These are phyloP conservation scores for Toxotes jaculatrix DNA, from an alignment of 2,113 vertebrate genomes.

Conservation along the genomic window DNA sequence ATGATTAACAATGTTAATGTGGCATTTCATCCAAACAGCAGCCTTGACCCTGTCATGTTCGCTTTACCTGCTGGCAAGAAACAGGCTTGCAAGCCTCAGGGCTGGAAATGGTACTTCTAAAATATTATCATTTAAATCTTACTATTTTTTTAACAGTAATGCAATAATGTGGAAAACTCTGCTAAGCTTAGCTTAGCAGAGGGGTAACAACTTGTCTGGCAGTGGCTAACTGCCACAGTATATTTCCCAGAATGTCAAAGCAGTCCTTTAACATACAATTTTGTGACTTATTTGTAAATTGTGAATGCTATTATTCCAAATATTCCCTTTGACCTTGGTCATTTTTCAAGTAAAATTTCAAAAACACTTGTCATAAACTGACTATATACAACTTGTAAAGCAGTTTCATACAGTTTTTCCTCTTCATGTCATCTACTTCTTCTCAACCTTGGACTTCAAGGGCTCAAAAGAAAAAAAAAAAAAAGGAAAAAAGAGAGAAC, in stretches of 20 bases:
- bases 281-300: not conserved
- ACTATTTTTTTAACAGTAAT: slow-evolving; percentile 5
- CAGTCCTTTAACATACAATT: not conserved
- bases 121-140: not conserved
- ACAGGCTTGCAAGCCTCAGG: not conserved
- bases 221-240: no score
- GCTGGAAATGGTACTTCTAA: not conserved
- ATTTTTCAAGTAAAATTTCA: not conserved
- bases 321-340: not conserved
- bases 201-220: not conserved
- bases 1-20: slow-evolving; percentile 56
- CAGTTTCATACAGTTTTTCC: not conserved
- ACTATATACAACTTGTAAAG: not conserved
- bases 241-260: no score
- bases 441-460: slow-evolving; percentile 29
- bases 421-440: not conserved
- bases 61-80: slow-evolving; percentile 25
- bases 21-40: slow-evolving; percentile 36
- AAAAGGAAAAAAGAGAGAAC: not conserved
- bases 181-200: not conserved
- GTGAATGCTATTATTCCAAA: not conserved
- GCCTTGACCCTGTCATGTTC: slow-evolving; percentile 56
- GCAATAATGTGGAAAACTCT: not conserved
- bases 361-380: not conserved
- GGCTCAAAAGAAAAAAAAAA: not conserved